These are phyloP conservation scores for Euleptes europaea DNA, from an alignment of 2,113 vertebrate species.

Conservation along the genomic window DNA sequence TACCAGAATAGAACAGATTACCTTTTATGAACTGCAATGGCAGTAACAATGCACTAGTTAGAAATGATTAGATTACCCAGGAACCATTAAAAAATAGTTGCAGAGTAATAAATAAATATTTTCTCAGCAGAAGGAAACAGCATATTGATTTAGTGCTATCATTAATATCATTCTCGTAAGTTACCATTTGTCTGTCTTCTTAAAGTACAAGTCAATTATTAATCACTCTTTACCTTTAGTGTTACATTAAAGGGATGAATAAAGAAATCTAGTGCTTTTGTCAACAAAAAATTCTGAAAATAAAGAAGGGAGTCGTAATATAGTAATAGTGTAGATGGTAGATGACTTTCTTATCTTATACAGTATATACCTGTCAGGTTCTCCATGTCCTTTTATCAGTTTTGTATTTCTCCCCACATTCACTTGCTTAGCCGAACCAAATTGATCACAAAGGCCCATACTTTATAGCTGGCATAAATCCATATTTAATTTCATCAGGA, in stretches of 20 bases:
- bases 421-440: not conserved
- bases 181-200: not conserved
- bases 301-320: not conserved
- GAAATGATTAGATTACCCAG: not conserved
- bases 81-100: not conserved
- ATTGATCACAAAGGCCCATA: not conserved
- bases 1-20: not conserved
- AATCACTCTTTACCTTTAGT: not conserved
- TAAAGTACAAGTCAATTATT: slow-evolving; percentile 15
- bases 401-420: not conserved
- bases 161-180: not conserved
- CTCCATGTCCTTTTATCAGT: not conserved
- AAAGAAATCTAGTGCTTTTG: not conserved
- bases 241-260: not conserved
- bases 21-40: not conserved
- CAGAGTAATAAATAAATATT: not conserved
- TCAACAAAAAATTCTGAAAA: not conserved
- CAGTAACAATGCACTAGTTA: not conserved
- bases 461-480: not conserved
- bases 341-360: not conserved
- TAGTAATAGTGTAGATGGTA: not conserved
- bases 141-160: slow-evolving; percentile 2
- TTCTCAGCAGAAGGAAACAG: not conserved
- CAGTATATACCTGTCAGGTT: not conserved
- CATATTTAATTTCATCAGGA: slow-evolving; percentile 29